These are phyloP conservation scores for Erpetoichthys calabaricus DNA, from an alignment of 2,797 vertebrate genomes.

Conservation along the genomic window DNA sequence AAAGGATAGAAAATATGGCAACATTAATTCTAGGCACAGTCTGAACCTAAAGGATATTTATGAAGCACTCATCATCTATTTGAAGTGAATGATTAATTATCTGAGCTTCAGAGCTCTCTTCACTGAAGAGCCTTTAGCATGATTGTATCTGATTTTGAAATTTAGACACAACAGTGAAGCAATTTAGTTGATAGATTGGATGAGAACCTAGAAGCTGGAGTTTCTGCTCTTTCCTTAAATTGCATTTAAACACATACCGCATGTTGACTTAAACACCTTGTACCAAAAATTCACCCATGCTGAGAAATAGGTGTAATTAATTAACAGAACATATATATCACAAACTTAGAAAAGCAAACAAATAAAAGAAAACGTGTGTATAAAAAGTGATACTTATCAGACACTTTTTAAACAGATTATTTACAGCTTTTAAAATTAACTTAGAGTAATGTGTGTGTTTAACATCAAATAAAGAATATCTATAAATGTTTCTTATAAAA, in stretches of 20 bases:
- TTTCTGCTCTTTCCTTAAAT: not conserved
- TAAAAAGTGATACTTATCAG: too few relatives aligned
- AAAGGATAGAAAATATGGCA: not conserved
- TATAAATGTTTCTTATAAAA: too few relatives aligned
- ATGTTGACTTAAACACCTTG: too few relatives aligned
- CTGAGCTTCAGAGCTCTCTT: not conserved
- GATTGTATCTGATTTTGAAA: slow-evolving; percentile 10
- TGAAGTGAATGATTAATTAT: slow-evolving; percentile 8
- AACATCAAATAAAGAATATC: too few relatives aligned
- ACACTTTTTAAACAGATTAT: too few relatives aligned
- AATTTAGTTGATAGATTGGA: slow-evolving; percentile 7
- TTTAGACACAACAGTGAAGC: slow-evolving; percentile 1
- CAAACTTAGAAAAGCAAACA: too few relatives aligned
- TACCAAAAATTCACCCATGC: too few relatives aligned
- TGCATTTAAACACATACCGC: not conserved
- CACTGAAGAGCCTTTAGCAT: slow-evolving; percentile 5
- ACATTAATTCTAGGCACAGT: slow-evolving; percentile 4
- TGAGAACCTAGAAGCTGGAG: slow-evolving; percentile 5
- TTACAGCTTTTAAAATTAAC: too few relatives aligned
- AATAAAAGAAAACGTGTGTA: too few relatives aligned
- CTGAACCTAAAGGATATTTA: slow-evolving; percentile 5
- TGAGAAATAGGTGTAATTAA: too few relatives aligned
- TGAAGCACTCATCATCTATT: slow-evolving; percentile 7
- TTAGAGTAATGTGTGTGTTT: too few relatives aligned
- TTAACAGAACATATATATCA: too few relatives aligned